Conservation (phyloP, 2,797 vertebrate genomes). For the Setipinna tenuifilis region DNA sequence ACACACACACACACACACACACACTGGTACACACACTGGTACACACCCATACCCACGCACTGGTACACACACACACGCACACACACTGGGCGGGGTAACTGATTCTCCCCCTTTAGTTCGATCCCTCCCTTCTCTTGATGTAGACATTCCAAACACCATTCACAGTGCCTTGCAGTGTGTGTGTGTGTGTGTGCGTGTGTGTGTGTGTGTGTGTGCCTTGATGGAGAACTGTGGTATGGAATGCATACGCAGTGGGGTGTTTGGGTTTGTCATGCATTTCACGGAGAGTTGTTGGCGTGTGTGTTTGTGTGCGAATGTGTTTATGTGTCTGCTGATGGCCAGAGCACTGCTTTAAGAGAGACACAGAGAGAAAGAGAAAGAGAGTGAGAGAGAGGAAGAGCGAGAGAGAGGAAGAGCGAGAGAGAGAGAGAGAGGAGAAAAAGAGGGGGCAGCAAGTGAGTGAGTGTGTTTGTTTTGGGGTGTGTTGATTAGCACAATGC, state of each 20-base stretch:
- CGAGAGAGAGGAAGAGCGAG: too few relatives aligned
- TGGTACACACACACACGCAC: neutral
- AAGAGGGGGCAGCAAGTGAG: too few relatives aligned
- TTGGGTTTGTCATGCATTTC: too few relatives aligned
- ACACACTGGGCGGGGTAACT: slow-evolving; percentile 6
- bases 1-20: neutral
- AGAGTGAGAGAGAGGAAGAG: too few relatives aligned
- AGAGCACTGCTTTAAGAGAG: neutral
- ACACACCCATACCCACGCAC: neutral
- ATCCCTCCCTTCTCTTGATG: neutral
- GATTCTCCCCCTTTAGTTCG: neutral
- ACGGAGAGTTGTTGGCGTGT: neutral
- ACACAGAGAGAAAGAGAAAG: neutral
- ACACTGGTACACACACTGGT: neutral
- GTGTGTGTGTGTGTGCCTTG: neutral
- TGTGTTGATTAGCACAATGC: neutral
- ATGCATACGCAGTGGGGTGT: too few relatives aligned
- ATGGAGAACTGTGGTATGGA: too few relatives aligned
- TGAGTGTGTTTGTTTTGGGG: neutral
- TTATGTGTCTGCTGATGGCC: neutral
- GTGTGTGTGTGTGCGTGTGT: neutral
- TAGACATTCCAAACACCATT: neutral
- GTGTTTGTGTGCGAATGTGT: neutral
- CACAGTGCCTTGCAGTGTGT: too few relatives aligned
- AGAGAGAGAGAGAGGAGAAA: too few relatives aligned